Evolutionary conservation across 2,888 invertebrate species (phyloP).

Genomic region (Carterocephalus palaemon): DNA sequence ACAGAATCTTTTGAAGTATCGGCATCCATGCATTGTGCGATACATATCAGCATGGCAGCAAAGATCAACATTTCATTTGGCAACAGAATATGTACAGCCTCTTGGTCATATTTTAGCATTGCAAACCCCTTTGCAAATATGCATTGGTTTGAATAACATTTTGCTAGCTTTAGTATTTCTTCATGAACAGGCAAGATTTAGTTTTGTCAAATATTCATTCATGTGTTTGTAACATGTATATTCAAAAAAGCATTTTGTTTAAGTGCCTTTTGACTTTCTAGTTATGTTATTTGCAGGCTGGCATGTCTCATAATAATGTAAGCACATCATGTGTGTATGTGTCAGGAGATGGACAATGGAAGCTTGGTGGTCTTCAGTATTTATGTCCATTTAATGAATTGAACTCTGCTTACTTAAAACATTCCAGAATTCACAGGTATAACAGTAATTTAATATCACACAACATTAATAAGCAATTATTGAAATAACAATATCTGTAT

Average conservation of each 20-base stretch:
- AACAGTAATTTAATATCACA: constrained; percentile 34
- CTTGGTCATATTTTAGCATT: constrained; percentile 81
- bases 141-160: constrained; percentile 89
- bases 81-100: constrained; percentile 90
- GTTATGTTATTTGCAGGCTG: constrained; percentile 71
- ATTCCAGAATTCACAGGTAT: constrained; percentile 80
- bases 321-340: constrained; percentile 89
- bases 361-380: constrained; percentile 91
- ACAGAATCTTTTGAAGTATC: constrained; percentile 90
- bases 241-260: too few relatives aligned
- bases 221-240: too few relatives aligned
- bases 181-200: constrained; percentile 84
- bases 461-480: background rate
- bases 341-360: constrained; percentile 91
- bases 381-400: constrained; percentile 84
- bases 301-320: constrained; percentile 90
- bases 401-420: constrained; percentile 81
- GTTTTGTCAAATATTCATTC: too few relatives aligned
- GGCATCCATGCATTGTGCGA: constrained; percentile 91
- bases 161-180: constrained; percentile 90
- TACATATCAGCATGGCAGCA: constrained; percentile 90
- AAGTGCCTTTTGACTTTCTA: too few relatives aligned
- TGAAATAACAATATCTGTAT: background rate
- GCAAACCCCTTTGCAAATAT: constrained; percentile 88
- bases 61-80: constrained; percentile 85